Evolutionary conservation across 2,113 vertebrate species (phyloP), one percentile per base, ranked within the genome.

Genomic region (Vidua chalybeata): DNA sequence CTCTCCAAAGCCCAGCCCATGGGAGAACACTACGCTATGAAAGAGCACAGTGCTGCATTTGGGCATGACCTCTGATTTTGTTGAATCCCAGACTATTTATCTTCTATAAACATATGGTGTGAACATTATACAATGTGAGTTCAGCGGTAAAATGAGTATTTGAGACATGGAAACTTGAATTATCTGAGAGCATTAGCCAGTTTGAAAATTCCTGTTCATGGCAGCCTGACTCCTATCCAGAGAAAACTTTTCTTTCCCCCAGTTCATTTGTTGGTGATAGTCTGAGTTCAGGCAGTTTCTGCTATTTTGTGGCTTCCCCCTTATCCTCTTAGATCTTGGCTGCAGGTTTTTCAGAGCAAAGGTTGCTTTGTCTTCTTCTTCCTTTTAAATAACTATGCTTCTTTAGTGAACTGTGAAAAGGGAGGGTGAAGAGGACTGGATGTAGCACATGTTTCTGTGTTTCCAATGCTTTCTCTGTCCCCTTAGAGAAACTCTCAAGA

Each of bases 401-500:
- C 92, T 97, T 96, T 45, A 95, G 94, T 90, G 91, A 93, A 33
- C 63, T 84, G 54, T 83, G 87, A 94, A 91, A 96, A 71, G 54
- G 41, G 46, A 87, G 82, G 39, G n/a, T 6, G 24, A 78, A 22
- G 66, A 90, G 79, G 72, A 39, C 48, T 88, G 56, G 35, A 59
- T 58, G 79, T 21, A 83, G 78, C 87, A 90, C 92, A 89, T 88
- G 59, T 95, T 97, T 96, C 93, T 94, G 49, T 84, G 82, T 76
- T 97, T 79, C 84, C 82, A 95, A 76, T 78, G 58, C 84, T 96
- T 97, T 93, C 78, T 96, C 90, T 96, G 80, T 92, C 68, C 76
- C 31, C 12, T 87, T 97, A 90, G 74, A 88, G 71, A 96, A 95
- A 78, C 46, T 61, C 92, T 98, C 95, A 98, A 98, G 94, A 93